phyloP scores from a whole-genome alignment of 2,888 invertebrate genomes.

The Lasioglossum leucozonium region DNA sequence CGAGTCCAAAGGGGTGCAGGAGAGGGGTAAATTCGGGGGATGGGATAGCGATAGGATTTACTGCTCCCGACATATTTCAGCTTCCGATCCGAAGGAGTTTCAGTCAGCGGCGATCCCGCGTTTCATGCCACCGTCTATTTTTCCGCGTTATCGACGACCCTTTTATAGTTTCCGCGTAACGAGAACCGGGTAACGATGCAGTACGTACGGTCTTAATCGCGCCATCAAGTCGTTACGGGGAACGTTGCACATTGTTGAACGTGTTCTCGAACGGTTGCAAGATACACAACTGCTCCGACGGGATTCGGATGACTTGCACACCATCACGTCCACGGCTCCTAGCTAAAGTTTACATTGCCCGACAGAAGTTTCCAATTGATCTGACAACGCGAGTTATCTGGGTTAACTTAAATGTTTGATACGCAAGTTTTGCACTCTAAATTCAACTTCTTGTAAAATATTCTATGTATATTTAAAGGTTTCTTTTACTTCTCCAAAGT shows the following conservation, averaged over 20 bases:
- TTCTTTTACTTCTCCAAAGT: no score
- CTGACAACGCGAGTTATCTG: background rate
- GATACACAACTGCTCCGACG: background rate
- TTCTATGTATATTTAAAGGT: no score
- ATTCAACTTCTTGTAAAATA: no score
- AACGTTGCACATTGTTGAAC: slow-evolving; percentile 19
- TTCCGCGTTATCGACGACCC: slow-evolving; percentile 54
- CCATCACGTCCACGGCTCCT: background rate
- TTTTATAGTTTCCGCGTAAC: slow-evolving; percentile 56
- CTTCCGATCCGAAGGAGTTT: slow-evolving; percentile 62
- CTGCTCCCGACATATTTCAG: slow-evolving; percentile 74
- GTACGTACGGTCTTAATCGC: slow-evolving; percentile 20
- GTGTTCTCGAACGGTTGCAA: background rate
- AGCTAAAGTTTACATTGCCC: background rate
- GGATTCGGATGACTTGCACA: background rate
- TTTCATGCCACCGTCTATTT: slow-evolving; percentile 54
- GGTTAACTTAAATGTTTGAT: no score
- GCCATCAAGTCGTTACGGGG: slow-evolving; percentile 16
- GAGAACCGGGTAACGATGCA: slow-evolving; percentile 16
- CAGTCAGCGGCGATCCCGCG: slow-evolving; percentile 43
- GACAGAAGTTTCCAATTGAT: background rate
- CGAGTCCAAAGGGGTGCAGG: slow-evolving; percentile 46
- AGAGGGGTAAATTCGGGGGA: slow-evolving; percentile 55
- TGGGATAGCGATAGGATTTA: slow-evolving; percentile 73
- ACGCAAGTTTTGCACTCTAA: no score